phyloP scores from a whole-genome alignment of 92 coral and sea anemone genomes.

The Siderastrea siderea region DNA sequence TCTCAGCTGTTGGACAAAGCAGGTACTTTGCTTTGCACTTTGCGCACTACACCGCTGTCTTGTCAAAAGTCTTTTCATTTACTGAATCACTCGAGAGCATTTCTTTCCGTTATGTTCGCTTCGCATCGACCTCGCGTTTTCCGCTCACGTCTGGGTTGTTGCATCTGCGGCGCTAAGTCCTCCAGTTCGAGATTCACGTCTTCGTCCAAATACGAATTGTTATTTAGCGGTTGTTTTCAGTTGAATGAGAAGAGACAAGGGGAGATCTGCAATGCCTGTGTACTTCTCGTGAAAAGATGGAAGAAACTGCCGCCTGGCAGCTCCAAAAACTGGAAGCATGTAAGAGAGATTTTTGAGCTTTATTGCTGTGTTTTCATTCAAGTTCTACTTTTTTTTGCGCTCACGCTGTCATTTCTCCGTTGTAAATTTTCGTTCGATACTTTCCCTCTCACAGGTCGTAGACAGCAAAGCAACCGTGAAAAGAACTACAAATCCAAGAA shows the following conservation, averaged over 20 bases:
- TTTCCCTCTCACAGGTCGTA: slow-evolving; percentile 78
- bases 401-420: slow-evolving; percentile 8
- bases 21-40: slow-evolving; percentile 62
- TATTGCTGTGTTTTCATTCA: background rate
- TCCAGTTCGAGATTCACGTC: slow-evolving; percentile 98
- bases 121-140: slow-evolving; percentile 94
- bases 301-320: slow-evolving; percentile 91
- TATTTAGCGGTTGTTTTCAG: slow-evolving; percentile 91
- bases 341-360: slow-evolving; percentile 51
- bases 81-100: background rate
- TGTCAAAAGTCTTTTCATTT: slow-evolving; percentile 12
- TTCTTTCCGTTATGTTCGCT: slow-evolving; percentile 77
- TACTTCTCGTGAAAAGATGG: slow-evolving; percentile 96
- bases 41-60: slow-evolving; percentile 38
- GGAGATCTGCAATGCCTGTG: slow-evolving; percentile 99
- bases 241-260: slow-evolving; percentile 87
- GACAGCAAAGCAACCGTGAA: slow-evolving; percentile 90
- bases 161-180: slow-evolving; percentile 98
- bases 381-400: background rate
- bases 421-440: background rate
- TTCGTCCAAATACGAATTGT: slow-evolving; percentile 91
- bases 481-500: slow-evolving; percentile 81
- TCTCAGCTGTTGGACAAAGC: slow-evolving; percentile 46
- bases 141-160: slow-evolving; percentile 97
- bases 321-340: slow-evolving; percentile 96